Evolutionary conservation across 92 coral and sea anemone genomes (phyloP).

Genomic region (Actinernus sp.): DNA sequence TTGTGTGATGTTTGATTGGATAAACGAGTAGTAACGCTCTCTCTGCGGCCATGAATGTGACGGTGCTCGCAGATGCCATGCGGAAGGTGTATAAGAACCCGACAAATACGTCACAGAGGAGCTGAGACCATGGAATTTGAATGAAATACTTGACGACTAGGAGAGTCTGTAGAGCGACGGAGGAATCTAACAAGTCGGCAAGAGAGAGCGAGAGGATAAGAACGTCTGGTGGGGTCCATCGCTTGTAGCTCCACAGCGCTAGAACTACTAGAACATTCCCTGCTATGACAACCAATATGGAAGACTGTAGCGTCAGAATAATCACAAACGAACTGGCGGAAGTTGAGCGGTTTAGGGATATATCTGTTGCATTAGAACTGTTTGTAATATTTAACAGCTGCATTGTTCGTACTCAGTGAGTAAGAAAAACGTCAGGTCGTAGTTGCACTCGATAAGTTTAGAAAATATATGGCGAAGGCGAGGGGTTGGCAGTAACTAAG

Average conservation of each 20-base stretch:
- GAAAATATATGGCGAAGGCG: no score
- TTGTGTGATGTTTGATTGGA: slow-evolving; percentile 74
- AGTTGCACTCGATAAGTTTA: no score
- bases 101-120: slow-evolving; percentile 54
- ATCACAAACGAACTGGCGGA: slow-evolving; percentile 28
- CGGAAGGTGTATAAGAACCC: slow-evolving; percentile 69
- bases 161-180: slow-evolving; percentile 74
- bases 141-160: slow-evolving; percentile 70
- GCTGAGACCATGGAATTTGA: slow-evolving; percentile 17
- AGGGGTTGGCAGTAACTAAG: no score
- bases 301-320: slow-evolving; percentile 62
- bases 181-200: slow-evolving; percentile 87
- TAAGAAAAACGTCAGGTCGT: no score
- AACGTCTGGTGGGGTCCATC: slow-evolving; percentile 82
- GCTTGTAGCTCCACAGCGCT: slow-evolving; percentile 62
- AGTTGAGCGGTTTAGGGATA: not conserved
- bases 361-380: not conserved
- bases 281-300: slow-evolving; percentile 52
- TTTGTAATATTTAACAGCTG: no score
- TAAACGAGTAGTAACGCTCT: slow-evolving; percentile 61
- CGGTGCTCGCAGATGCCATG: slow-evolving; percentile 75
- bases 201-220: slow-evolving; percentile 78
- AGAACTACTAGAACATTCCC: slow-evolving; percentile 77
- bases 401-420: no score
- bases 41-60: slow-evolving; percentile 79